A percentile compares a stretch with the other conserved stretches of the same genome.
phyloP scores from a whole-genome alignment of 2,797 vertebrate species.

The Falco columbarius region DNA sequence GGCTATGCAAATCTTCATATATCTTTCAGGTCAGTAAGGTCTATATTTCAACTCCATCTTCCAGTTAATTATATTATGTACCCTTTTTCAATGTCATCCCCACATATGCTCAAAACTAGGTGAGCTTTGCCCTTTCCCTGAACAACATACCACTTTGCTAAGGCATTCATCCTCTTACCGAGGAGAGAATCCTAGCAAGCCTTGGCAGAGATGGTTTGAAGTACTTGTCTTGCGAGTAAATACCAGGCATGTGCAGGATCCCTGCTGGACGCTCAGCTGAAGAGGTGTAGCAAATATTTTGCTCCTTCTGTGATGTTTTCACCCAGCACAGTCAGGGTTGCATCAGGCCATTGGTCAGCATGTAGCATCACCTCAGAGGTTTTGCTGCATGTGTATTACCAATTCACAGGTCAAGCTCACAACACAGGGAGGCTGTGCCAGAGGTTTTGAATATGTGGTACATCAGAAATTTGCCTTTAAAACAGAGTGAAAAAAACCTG shows the following conservation, averaged over 20 bases:
- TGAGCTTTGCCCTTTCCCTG: background rate
- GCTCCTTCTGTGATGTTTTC: background rate
- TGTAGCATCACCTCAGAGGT: fast-evolving
- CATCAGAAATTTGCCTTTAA: background rate
- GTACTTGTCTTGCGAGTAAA: background rate
- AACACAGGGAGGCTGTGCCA: fast-evolving
- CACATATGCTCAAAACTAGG: background rate
- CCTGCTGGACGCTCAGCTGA: background rate
- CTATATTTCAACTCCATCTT: background rate
- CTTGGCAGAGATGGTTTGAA: background rate
- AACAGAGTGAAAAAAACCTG: background rate
- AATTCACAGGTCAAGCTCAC: background rate
- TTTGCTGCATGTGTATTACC: background rate
- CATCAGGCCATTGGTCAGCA: background rate
- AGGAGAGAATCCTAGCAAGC: background rate
- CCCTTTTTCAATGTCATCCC: background rate
- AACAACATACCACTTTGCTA: background rate
- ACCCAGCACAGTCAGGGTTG: background rate
- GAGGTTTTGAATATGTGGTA: background rate
- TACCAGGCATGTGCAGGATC: background rate
- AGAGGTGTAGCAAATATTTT: background rate
- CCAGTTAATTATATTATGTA: background rate
- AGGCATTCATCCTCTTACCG: background rate
- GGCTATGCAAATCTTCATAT: background rate
- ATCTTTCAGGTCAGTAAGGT: background rate